A percentile compares a stretch with the other conserved stretches of the same genome.
phyloP scores from a whole-genome alignment of 2,797 vertebrate species.

The Sebastes taczanowskii region DNA sequence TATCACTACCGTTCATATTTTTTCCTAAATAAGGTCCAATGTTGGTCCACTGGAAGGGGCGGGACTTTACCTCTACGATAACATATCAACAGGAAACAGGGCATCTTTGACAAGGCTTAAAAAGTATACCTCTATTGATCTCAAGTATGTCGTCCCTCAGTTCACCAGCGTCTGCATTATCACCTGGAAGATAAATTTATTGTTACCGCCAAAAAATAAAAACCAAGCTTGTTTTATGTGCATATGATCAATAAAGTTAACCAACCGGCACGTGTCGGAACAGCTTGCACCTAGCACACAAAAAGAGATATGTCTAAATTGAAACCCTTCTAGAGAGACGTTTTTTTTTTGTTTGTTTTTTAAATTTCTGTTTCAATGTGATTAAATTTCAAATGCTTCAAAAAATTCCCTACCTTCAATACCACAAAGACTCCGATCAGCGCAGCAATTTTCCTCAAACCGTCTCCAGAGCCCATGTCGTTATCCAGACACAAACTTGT shows the following conservation, averaged over 20 bases:
- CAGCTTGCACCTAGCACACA: constrained; percentile 64
- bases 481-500: not conserved
- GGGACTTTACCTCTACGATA: not conserved
- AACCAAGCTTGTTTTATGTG: not conserved
- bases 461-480: constrained; percentile 56
- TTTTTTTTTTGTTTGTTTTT: not conserved
- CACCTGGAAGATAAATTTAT: constrained; percentile 57
- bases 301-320: not conserved
- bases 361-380: not conserved
- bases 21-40: no score
- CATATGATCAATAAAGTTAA: not conserved
- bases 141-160: constrained; percentile 86
- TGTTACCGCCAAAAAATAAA: not conserved
- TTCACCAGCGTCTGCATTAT: constrained; percentile 76
- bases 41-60: no score
- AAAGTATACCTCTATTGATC: constrained; percentile 86
- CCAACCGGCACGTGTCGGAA: constrained; percentile 61
- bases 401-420: constrained; percentile 60
- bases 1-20: no score
- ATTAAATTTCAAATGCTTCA: not conserved
- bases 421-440: constrained; percentile 53
- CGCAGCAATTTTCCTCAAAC: constrained; percentile 12
- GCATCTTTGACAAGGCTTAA: not conserved
- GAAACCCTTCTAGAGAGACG: not conserved
- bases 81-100: not conserved